Evolutionary conservation across 2,797 vertebrate species (phyloP), one percentile per base, ranked within the genome.

Genomic region (Scyliorhinus canicula): DNA sequence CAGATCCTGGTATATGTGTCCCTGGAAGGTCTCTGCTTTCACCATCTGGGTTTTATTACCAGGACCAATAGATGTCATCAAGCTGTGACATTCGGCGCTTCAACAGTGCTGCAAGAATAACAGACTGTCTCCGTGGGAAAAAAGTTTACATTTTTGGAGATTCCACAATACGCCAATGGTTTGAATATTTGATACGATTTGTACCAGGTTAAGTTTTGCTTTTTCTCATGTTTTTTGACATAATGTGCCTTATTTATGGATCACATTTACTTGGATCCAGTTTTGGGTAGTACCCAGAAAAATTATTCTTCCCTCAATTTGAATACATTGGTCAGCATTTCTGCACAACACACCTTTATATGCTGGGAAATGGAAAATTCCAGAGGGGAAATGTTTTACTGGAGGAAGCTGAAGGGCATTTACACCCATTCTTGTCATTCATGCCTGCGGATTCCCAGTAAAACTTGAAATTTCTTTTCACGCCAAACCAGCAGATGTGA

Each of bases 121-220:
- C 16, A 57, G 16, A 60, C 55, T 90, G 86, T n/a, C 86, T 90
- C 57, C 55, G 55, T 60, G 55, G 86, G 1, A 90, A 60, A 90
- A 90, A n/a, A 4, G 35, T 90, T n/a, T n/a, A 60, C 6, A 90
- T 90, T n/a, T 90, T 90, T 90, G 86, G 86, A 90, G 86, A 90
- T 90, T 90, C 86, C 52, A 90, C 86, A 21, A 90, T 90, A n/a
- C 86, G 86, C 55, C 86, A 90, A 52, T 90, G 86, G 86, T 90
- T 90, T 90, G 52, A 90, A 57, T 90, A 57, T 60, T 57, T 90
- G 55, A 90, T 6, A 8, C 12, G 9, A n/a, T 90, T n/a, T 90
- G 86, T 90, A 35, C 86, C 86, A 90, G 86, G 86, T 90, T 60
- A 60, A 47, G 50, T 57, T 60, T n/a, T 52, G 0, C 5, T 9